phyloP scores from a whole-genome alignment of 2,113 vertebrate species.

The Miniopterus natalensis region DNA sequence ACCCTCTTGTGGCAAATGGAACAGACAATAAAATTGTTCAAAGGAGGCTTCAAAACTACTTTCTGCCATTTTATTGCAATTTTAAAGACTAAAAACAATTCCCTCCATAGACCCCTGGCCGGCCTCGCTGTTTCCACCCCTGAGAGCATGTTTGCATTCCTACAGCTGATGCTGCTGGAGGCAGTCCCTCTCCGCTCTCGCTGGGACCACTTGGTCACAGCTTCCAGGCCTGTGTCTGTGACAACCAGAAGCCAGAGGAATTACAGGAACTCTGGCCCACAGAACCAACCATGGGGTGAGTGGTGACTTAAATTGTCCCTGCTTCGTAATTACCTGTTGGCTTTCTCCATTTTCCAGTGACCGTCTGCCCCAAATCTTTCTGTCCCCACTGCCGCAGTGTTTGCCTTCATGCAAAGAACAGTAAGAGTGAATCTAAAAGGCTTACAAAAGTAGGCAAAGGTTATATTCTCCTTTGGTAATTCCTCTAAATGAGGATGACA shows the following conservation, averaged over 20 bases:
- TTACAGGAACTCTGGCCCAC: not conserved
- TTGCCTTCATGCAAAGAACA: not conserved
- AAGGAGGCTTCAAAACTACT: conserved; percentile 71
- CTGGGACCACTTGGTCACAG: not conserved
- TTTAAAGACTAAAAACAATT: conserved; percentile 77
- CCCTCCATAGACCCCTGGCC: conserved; percentile 55
- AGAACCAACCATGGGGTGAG: not conserved
- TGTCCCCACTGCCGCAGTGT: not conserved
- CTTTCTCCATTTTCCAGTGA: not conserved
- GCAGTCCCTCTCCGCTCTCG: not conserved
- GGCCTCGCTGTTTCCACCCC: conserved; percentile 14
- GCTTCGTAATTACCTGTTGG: not conserved
- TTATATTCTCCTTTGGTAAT: no score
- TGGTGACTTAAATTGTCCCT: not conserved
- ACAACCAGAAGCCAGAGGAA: conserved; percentile 43
- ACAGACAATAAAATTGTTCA: conserved; percentile 73
- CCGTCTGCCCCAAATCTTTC: not conserved
- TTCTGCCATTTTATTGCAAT: conserved; percentile 79
- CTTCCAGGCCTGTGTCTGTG: conserved; percentile 48
- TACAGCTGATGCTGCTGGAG: conserved; percentile 82
- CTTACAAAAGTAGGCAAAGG: not conserved
- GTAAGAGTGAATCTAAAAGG: not conserved
- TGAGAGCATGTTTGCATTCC: conserved; percentile 41
- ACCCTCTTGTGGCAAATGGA: conserved; percentile 75
- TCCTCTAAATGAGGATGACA: not conserved